Base-by-base conservation (phyloP, 2,113 vertebrate species). In the Pygoscelis adeliae region DNA sequence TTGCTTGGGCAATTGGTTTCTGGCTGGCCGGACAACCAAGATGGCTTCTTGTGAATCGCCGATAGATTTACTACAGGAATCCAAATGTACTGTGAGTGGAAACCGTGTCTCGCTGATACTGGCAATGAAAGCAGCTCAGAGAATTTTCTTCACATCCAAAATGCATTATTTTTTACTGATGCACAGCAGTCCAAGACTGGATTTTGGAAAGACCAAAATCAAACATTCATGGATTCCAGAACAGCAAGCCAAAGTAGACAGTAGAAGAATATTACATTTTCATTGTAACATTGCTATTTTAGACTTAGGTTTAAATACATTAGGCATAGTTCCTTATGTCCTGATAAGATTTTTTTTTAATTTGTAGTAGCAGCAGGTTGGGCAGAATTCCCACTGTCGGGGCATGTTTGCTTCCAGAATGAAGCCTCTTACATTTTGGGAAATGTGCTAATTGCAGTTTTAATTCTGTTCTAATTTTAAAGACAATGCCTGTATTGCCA, bases 61-160 rank as follows among this genome's bases (percentile, higher is more conserved):
- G 14, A 40, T 44, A 70, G 84, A 91, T 94, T 85, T 83, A n/a
- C 46, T 82, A 7, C 34, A 69, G 66, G 56, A 84, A 83, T 91
- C 36, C 77, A 89, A 50, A 67, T 14, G 34, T 58, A 13, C 65
- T 53, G 23, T 25, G 50, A 79, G 27, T 89, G 61, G 70, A 82
- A 91, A 72, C n/a, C 2, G 0, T 58, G 53, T 84, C 77, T 91
- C 1, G 5, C 62, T 76, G 77, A 69, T 79, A 69, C 52, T 87
- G 90, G 74, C 80, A 87, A 70, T 67, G 65, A 67, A 93, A 89
- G 76, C 58, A 66, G 32, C 50, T 74, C 77, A 78, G 26, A 90
- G 79, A 89, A 79, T 71, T 56, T 78, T 61, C 30, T 76, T 95
- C 65, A 25, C 49, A 79, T 80, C 65, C 92, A 93, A 89, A 94